Conservation (phyloP, 2,888 invertebrate genomes). For the Cheiracanthium punctorium region DNA sequence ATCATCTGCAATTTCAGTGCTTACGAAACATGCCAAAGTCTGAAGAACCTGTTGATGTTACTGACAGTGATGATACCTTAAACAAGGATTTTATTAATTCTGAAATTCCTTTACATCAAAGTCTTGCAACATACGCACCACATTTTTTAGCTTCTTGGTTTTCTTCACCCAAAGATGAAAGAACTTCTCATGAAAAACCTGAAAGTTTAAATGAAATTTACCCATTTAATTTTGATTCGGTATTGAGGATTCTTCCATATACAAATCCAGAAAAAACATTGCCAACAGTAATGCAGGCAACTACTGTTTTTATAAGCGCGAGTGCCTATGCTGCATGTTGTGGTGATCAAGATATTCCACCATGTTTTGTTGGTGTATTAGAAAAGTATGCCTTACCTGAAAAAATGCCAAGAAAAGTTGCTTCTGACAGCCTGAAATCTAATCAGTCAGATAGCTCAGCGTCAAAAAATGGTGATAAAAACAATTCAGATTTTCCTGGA, state of each 20-base stretch:
- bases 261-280: constrained; percentile 69
- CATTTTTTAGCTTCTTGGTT: constrained; percentile 37
- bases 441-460: no score
- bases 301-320: constrained; percentile 45
- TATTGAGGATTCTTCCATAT: constrained; percentile 48
- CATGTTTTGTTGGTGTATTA: constrained; percentile 59
- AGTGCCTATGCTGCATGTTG: constrained; percentile 37
- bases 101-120: neutral
- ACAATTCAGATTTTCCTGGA: neutral
- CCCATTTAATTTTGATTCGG: constrained; percentile 20
- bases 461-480: neutral
- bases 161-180: constrained; percentile 9
- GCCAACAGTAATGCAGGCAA: constrained; percentile 37
- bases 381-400: constrained; percentile 27
- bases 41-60: neutral
- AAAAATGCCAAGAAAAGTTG: neutral
- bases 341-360: constrained; percentile 30
- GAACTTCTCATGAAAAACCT: neutral
- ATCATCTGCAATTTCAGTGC: constrained; percentile 36
- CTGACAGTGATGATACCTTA: neutral
- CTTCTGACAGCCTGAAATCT: neutral
- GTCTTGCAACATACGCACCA: constrained; percentile 13
- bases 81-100: neutral
- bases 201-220: constrained; percentile 14
- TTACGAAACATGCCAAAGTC: constrained; percentile 4